Conservation (phyloP, 2,888 invertebrate genomes). For the Heteromurus nitidus region DNA sequence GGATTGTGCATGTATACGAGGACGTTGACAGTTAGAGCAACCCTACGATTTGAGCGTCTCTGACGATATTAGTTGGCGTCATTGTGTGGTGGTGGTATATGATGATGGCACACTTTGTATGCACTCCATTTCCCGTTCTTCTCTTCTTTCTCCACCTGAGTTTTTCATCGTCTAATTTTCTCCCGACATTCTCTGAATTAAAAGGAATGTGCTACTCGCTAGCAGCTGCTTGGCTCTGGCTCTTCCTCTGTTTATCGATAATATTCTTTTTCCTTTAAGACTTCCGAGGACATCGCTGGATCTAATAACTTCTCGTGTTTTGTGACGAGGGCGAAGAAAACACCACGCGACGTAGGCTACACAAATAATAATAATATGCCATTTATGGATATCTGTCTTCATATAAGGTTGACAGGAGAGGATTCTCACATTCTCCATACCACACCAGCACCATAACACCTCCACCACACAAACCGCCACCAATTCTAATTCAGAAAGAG, state of each 20-base stretch:
- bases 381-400: constrained; percentile 64
- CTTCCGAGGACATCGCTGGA: constrained; percentile 41
- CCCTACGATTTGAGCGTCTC: too few species aligned
- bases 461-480: not conserved
- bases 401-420: constrained; percentile 63
- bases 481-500: not conserved
- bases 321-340: constrained; percentile 6
- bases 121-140: too few species aligned
- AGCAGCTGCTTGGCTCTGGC: constrained; percentile 41
- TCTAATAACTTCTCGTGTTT: constrained; percentile 36
- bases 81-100: too few species aligned
- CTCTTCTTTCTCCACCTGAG: too few species aligned
- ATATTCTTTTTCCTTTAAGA: constrained; percentile 21
- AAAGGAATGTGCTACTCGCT: not conserved
- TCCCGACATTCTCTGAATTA: too few species aligned
- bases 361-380: constrained; percentile 56
- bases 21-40: too few species aligned
- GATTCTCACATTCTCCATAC: constrained; percentile 43
- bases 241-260: constrained; percentile 23
- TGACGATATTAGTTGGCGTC: too few species aligned
- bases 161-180: too few species aligned
- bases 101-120: too few species aligned
- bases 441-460: too few species aligned
- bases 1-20: too few species aligned
- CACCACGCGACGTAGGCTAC: constrained; percentile 28